Conservation (phyloP, 2,113 vertebrate species). For the Siniperca chuatsi region DNA sequence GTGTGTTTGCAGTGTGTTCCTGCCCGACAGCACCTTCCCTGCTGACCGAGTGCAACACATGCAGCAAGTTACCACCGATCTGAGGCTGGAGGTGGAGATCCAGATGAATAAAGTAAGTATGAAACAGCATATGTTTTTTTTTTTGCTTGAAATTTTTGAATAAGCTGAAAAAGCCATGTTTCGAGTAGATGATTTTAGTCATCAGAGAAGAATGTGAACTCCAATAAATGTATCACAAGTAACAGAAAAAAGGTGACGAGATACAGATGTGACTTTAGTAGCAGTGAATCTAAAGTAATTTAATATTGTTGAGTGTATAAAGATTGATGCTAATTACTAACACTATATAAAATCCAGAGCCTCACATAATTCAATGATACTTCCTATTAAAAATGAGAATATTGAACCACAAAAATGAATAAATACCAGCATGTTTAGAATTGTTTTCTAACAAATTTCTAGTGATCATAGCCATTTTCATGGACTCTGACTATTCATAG, state of each 20-base stretch:
- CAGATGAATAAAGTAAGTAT: slow-evolving; percentile 62
- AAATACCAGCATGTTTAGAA: background rate
- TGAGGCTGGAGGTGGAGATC: slow-evolving; percentile 54
- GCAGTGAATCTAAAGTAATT: background rate
- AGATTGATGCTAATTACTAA: no score
- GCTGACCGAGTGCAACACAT: slow-evolving; percentile 60
- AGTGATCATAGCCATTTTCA: background rate
- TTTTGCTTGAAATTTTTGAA: background rate
- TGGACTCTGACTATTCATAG: background rate
- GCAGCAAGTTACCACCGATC: slow-evolving; percentile 48
- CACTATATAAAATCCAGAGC: no score
- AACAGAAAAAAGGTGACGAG: background rate
- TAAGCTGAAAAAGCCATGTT: no score
- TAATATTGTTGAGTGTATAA: background rate
- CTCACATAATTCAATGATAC: no score
- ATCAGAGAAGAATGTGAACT: no score
- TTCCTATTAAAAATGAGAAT: no score
- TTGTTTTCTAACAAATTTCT: background rate
- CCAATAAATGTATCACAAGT: no score
- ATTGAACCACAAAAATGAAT: no score
- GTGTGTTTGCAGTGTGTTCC: slow-evolving; percentile 56
- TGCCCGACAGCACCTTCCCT: slow-evolving; percentile 66
- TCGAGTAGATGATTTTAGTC: no score
- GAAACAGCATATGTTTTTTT: background rate
- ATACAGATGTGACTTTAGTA: background rate